Base-by-base conservation (phyloP, 2,797 vertebrate species). In the Pygocentrus nattereri region DNA sequence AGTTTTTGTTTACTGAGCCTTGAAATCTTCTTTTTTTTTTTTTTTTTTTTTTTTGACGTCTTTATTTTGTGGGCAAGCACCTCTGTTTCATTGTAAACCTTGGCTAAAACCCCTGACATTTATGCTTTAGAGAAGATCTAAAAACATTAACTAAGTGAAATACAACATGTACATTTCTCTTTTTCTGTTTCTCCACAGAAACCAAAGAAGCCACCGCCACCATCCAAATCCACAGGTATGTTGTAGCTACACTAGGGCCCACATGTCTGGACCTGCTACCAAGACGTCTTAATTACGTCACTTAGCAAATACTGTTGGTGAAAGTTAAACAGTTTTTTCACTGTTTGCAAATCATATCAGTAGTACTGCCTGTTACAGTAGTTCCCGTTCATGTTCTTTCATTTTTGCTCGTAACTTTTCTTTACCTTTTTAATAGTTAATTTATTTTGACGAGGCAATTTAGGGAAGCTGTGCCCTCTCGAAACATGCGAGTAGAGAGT, bases 201-300 rank as follows among this genome's bases (percentile, higher is more conserved):
- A 91, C 97, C 96, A 87, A 98, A 95, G 93, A 99, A 99, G 90
- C 96, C 96, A 13, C 96, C 93, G 5, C 97, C 97, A 78, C 97
- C 97, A 47, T 93, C 91, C 82, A 98, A 99, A 93, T 89, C 82
- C 85, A 85, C 94, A 91, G 96, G 97, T 99, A 95, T 73, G 87
- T 8, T 62, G 11, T 4, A 44, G 19, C 15, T 18, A 68, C 5
- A 18, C 8, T 56, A 5, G n/a, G 10, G n/a, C 25, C 23, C 5
- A 27, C 50, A 54, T 27, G 58, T 61, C 58, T 10, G 58, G 25
- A 58, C 50, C 4, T 41, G 4, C 41, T 41, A 41, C 1, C 7
- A 41, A 5, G 41, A 41, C 4, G 4, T 41, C 41, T 10, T 41
- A 3, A 41, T 41, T 41, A 4, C 41, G 5, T 41, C 7, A 10